phyloP scores from a whole-genome alignment of 2,797 vertebrate species.

The Acanthopagrus latus region DNA sequence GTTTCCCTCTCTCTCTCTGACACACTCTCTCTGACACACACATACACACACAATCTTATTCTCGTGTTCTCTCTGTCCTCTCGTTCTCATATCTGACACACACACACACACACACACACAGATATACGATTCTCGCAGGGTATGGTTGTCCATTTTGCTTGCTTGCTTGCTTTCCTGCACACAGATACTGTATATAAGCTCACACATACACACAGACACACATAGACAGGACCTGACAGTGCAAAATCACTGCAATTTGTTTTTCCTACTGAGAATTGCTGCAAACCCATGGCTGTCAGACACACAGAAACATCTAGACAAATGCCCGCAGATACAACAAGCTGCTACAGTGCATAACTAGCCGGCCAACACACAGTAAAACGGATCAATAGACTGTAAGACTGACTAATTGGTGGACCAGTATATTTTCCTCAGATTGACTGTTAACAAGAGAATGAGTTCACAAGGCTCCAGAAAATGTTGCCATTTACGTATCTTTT shows the following conservation, averaged over 20 bases:
- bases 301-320: slow-evolving; percentile 40
- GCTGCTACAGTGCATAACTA: slow-evolving; percentile 7
- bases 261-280: slow-evolving; percentile 42
- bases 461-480: background rate
- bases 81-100: slow-evolving; percentile 33
- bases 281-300: slow-evolving; percentile 24
- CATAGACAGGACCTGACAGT: slow-evolving; percentile 33
- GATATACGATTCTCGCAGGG: slow-evolving; percentile 39
- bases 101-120: slow-evolving; percentile 27
- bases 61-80: slow-evolving; percentile 47
- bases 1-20: slow-evolving; percentile 34
- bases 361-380: background rate
- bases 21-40: slow-evolving; percentile 19
- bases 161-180: slow-evolving; percentile 29
- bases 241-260: slow-evolving; percentile 55
- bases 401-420: background rate
- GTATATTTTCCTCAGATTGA: background rate
- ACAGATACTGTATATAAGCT: slow-evolving; percentile 10
- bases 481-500: too few species aligned
- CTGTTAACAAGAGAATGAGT: background rate
- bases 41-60: slow-evolving; percentile 35
- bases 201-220: background rate
- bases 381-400: background rate
- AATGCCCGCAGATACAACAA: background rate
- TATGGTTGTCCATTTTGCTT: slow-evolving; percentile 51